Evolutionary conservation across 2,888 invertebrate genomes (phyloP).

Genomic region (Stenotaenia linearis): DNA sequence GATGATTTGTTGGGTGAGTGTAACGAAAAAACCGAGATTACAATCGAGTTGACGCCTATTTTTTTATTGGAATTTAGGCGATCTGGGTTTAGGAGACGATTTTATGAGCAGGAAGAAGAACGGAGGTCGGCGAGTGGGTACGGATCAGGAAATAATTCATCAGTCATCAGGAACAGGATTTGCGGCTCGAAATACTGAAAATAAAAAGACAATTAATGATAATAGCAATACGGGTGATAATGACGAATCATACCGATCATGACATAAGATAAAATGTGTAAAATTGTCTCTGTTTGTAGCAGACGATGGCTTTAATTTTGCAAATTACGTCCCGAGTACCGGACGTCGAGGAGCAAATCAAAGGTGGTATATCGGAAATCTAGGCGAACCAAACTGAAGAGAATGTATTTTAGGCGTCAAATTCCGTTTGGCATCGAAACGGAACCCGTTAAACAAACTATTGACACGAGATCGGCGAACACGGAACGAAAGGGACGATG

Average conservation of each 20-base stretch:
- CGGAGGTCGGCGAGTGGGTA: no score
- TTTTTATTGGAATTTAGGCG: no score
- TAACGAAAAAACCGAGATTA: no score
- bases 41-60: no score
- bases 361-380: neutral
- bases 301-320: neutral
- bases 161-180: no score
- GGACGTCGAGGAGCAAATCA: neutral
- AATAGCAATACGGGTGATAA: no score
- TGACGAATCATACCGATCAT: no score
- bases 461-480: neutral
- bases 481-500: neutral
- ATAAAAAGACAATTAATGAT: no score
- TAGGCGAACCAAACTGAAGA: neutral
- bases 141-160: no score
- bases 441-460: neutral
- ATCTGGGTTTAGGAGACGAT: neutral
- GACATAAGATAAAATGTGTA: neutral
- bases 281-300: neutral
- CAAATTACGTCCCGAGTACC: neutral
- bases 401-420: neutral
- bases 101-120: no score
- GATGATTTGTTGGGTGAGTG: neutral
- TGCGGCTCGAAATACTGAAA: no score
- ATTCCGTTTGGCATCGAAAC: neutral